Evolutionary conservation across 1,140 invertebrate species (phyloP).

Genomic region (Sarcophaga peregrina): DNA sequence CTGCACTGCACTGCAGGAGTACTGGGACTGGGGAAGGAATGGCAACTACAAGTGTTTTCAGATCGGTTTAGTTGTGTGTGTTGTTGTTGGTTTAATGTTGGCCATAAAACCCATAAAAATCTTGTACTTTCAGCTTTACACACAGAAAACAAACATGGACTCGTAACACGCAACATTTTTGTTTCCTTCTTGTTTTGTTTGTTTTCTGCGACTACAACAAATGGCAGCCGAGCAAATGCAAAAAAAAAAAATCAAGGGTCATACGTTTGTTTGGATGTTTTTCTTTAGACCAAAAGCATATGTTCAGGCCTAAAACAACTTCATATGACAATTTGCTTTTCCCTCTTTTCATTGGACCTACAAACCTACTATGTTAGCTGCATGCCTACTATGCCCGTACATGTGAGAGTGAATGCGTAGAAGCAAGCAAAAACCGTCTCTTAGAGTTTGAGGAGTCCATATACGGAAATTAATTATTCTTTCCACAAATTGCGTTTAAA

Average conservation of each 20-base stretch:
- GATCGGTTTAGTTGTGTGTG: too few relatives aligned
- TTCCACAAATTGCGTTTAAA: too few relatives aligned
- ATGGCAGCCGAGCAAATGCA: neutral
- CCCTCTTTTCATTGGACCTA: neutral
- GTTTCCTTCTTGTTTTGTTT: neutral
- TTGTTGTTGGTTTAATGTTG: slow-evolving; percentile 1
- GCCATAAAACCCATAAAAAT: neutral
- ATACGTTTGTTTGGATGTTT: neutral
- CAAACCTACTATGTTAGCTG: too few relatives aligned
- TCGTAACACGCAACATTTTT: neutral
- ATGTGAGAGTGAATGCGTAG: too few relatives aligned
- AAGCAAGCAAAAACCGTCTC: too few relatives aligned
- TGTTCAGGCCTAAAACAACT: neutral
- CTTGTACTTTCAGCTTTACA: neutral
- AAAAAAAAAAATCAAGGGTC: neutral
- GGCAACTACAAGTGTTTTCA: neutral
- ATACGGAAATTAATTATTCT: too few relatives aligned
- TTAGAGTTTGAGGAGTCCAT: too few relatives aligned
- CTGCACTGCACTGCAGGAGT: slow-evolving; percentile 9
- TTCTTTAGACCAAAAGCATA: neutral
- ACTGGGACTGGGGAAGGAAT: neutral
- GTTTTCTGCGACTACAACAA: neutral
- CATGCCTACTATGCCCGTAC: too few relatives aligned
- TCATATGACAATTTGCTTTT: neutral
- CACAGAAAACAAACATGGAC: neutral